These are phyloP conservation scores for Pseudotriccus pelzelni DNA, from an alignment of 2,797 vertebrate species.

Conservation along the genomic window DNA sequence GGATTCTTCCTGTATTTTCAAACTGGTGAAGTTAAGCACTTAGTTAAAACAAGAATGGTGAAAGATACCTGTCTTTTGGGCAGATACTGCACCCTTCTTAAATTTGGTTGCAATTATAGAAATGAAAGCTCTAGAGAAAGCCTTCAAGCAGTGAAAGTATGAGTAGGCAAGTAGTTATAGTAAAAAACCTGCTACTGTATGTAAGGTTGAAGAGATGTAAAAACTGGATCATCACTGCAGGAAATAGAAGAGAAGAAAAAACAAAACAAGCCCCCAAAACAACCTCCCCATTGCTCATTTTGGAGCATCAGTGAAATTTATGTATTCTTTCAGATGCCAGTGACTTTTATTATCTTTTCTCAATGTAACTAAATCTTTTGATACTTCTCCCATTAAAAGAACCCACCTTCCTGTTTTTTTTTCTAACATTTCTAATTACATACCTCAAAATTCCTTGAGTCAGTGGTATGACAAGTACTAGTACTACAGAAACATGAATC, in stretches of 20 bases:
- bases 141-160: neutral
- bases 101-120: neutral
- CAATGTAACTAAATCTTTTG: neutral
- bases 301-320: neutral
- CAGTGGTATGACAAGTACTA: neutral
- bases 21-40: neutral
- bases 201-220: neutral
- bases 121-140: neutral
- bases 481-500: neutral
- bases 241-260: neutral
- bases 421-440: neutral
- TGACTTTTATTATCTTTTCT: neutral
- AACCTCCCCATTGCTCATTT: neutral
- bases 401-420: neutral
- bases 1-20: neutral
- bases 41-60: neutral
- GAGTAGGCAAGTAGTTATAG: neutral
- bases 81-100: neutral
- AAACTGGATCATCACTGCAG: neutral
- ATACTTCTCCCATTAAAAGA: neutral
- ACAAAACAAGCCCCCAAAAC: neutral
- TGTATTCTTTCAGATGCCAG: neutral
- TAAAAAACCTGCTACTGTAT: neutral
- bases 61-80: neutral
- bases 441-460: neutral